Evolutionary conservation across 2,113 vertebrate species (phyloP), one percentile per base, ranked within the genome.

Genomic region (Poeciliopsis retropinna): DNA sequence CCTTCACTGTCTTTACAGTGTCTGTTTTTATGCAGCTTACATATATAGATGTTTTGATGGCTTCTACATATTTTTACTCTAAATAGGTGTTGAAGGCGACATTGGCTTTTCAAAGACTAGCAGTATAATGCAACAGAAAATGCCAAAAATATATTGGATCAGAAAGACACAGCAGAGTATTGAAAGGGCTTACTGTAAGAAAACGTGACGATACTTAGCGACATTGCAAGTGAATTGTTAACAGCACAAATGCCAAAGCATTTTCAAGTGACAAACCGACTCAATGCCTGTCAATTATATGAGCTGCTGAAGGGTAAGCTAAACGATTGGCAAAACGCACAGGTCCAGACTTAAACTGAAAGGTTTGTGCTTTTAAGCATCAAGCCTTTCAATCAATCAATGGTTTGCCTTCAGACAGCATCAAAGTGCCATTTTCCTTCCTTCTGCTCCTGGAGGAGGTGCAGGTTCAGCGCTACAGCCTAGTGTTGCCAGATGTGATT

Each of bases 401-500:
- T 70, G 68, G 51, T 9, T 37, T 12, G 64, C 57, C 51, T 2
- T 11, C 2, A 67, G 70, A 79, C 64, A 61, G 47, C 69, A 44
- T 25, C 39, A 39, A 72, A 68, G 41, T 57, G 28, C 72, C 41
- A 75, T 64, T 70, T 81, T 64, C 51, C 72, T 83, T 83, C 51
- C 41, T 82, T 64, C 5, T 54, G 57, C 74, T 78, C 70, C 57
- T 5, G 34, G 60, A 61, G 70, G 73, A 81, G 73, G 82, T 31
- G 10, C 66, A 75, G 76, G 70, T 82, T 79, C 31, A 76, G 78
- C 81, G 64, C 41, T 17, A 0, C 31, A 72, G 71, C 69, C 67
- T 37, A 28, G 68, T 79, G 80, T 77, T 31, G 80, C 86, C 75
- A 73, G 84, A 73, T 82, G 87, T 91, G 90, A 89, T 90, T 85